A percentile compares a stretch with the other conserved stretches of the same genome.
These are phyloP conservation scores for Hirundichthys speculiger DNA, from an alignment of 2,113 vertebrate species.

Conservation along the genomic window DNA sequence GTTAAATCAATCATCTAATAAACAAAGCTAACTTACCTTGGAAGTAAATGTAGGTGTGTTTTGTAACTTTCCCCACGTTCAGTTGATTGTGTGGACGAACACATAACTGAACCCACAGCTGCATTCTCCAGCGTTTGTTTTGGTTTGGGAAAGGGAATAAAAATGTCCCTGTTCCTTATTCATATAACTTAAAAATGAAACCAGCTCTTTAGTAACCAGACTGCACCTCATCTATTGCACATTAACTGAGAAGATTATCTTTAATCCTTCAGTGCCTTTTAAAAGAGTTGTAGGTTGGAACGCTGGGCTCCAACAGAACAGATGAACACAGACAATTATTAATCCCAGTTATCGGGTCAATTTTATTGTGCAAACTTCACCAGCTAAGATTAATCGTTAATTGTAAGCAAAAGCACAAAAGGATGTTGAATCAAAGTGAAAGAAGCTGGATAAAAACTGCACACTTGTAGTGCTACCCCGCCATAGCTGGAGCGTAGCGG, in stretches of 20 bases:
- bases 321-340: constrained; percentile 41
- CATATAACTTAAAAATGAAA: too few relatives aligned
- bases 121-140: too few relatives aligned
- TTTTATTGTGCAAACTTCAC: constrained; percentile 16
- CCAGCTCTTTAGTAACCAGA: too few relatives aligned
- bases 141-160: too few relatives aligned
- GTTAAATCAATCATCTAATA: too few relatives aligned
- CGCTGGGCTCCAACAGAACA: not conserved
- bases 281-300: constrained; percentile 20
- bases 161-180: too few relatives aligned
- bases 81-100: too few relatives aligned
- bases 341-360: constrained; percentile 54
- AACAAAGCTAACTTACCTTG: too few relatives aligned
- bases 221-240: too few relatives aligned
- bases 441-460: constrained; percentile 16
- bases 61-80: too few relatives aligned
- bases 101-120: too few relatives aligned
- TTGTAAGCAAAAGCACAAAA: constrained; percentile 25
- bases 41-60: too few relatives aligned
- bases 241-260: constrained; percentile 11
- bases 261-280: constrained; percentile 12
- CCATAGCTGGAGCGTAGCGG: constrained; percentile 31
- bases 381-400: constrained; percentile 8
- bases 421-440: constrained; percentile 34
- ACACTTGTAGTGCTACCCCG: not conserved